These are phyloP conservation scores for Rotaria magnacalcarata DNA, from an alignment of 2,888 invertebrate genomes.

Conservation along the genomic window DNA sequence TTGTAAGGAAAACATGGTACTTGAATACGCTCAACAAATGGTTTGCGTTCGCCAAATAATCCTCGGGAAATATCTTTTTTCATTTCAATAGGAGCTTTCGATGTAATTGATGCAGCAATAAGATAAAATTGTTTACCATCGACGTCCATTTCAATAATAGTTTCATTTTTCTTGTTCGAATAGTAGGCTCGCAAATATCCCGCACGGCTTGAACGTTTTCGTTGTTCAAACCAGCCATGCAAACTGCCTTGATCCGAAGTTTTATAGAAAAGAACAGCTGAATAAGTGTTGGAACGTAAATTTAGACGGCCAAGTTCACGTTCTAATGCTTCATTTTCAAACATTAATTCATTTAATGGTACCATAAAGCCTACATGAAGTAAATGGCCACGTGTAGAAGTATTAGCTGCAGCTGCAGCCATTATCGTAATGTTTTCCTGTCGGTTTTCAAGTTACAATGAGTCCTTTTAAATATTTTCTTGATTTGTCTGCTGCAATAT, in stretches of 20 bases:
- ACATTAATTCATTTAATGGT: neutral
- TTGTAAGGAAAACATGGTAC: neutral
- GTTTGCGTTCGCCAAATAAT: neutral
- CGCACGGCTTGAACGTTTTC: neutral
- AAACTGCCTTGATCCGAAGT: neutral
- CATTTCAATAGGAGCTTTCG: neutral
- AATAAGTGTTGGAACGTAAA: neutral
- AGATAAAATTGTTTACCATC: slow-evolving; percentile 18
- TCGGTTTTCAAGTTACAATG: no score
- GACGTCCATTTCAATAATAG: neutral
- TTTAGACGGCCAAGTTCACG: neutral
- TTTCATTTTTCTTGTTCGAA: neutral
- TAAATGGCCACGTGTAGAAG: neutral
- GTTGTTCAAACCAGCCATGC: neutral
- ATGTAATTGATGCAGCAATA: neutral
- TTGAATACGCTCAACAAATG: neutral
- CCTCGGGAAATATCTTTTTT: neutral
- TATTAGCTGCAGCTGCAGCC: neutral
- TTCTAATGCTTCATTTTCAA: neutral
- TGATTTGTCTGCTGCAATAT: neutral
- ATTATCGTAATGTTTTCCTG: neutral
- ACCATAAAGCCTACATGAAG: neutral
- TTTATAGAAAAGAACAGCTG: neutral
- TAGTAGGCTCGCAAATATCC: slow-evolving; percentile 9
- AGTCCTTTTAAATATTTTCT: no score